Conservation (phyloP, 1,140 invertebrate species). For the Helicoverpa zea region DNA sequence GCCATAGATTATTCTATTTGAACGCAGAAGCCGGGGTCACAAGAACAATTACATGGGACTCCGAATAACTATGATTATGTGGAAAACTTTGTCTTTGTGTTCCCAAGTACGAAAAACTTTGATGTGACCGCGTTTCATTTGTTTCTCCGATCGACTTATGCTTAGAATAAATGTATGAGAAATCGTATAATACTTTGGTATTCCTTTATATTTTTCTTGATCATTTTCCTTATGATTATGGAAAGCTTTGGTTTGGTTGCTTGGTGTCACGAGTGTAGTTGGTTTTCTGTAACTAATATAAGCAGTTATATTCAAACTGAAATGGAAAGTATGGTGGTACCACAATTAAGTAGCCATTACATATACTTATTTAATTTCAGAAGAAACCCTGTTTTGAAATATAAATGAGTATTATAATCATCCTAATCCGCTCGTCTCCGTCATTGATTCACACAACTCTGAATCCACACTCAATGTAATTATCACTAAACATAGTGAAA, state of each 20-base stretch:
- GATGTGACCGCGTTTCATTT: constrained; percentile 24
- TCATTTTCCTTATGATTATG: constrained; percentile 24
- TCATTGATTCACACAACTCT: too few relatives aligned
- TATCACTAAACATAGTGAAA: too few relatives aligned
- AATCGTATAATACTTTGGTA: constrained; percentile 5
- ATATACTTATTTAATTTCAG: background rate
- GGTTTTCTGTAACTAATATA: too few relatives aligned
- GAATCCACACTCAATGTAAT: too few relatives aligned
- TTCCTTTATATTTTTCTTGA: constrained; percentile 30
- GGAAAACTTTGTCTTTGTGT: constrained; percentile 42
- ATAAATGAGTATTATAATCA: too few relatives aligned
- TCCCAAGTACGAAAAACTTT: constrained; percentile 15
- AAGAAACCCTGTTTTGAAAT: too few relatives aligned
- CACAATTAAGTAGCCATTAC: background rate
- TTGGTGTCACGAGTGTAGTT: background rate
- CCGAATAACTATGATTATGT: constrained; percentile 41
- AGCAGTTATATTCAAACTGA: background rate
- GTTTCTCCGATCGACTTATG: constrained; percentile 12
- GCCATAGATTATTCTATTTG: constrained; percentile 31
- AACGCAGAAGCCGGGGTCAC: constrained; percentile 13
- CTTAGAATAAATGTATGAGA: constrained; percentile 30
- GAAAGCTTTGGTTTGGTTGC: too few relatives aligned
- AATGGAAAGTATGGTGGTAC: background rate
- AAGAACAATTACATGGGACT: constrained; percentile 36
- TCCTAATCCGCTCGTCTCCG: too few relatives aligned